These are phyloP conservation scores for Folsomia candida DNA, from an alignment of 2,888 invertebrate species.

Conservation along the genomic window DNA sequence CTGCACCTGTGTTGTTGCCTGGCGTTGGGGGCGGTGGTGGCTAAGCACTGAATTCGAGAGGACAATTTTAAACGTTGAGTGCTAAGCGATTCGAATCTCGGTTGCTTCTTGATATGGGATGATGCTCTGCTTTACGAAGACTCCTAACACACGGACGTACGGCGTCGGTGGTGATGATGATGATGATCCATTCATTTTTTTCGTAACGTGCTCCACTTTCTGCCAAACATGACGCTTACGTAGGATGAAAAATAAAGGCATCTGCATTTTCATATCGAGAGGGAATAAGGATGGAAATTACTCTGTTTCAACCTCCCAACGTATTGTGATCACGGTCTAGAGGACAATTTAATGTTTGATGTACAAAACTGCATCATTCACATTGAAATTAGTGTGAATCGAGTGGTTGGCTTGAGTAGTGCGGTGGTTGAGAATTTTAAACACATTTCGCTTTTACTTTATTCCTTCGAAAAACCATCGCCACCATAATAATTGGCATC, in stretches of 20 bases:
- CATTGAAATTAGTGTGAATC: slow-evolving; percentile 16
- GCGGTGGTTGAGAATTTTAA: not conserved
- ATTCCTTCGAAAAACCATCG: slow-evolving; percentile 12
- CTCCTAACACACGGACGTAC: no score
- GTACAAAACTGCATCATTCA: not conserved
- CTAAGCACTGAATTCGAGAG: not conserved
- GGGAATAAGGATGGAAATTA: slow-evolving; percentile 32
- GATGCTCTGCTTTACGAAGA: no score
- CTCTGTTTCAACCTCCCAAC: slow-evolving; percentile 23
- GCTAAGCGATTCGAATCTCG: not conserved
- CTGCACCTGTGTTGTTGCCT: slow-evolving; percentile 1
- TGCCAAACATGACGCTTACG: slow-evolving; percentile 7
- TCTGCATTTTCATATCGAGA: slow-evolving; percentile 22
- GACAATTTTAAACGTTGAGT: not conserved
- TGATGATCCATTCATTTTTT: slow-evolving; percentile 25
- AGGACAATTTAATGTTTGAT: slow-evolving; percentile 3
- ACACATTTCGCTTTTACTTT: not conserved
- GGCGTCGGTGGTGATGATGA: no score
- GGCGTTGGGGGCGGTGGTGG: not conserved
- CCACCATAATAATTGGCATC: not conserved
- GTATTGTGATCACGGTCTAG: slow-evolving; percentile 18
- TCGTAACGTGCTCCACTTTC: slow-evolving; percentile 36
- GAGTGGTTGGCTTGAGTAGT: slow-evolving; percentile 1
- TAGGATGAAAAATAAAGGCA: slow-evolving; percentile 27
- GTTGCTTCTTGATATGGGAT: no score